Evolutionary conservation across 1,140 invertebrate genomes (phyloP).

Genomic region (Macrocentrus cingulum): DNA sequence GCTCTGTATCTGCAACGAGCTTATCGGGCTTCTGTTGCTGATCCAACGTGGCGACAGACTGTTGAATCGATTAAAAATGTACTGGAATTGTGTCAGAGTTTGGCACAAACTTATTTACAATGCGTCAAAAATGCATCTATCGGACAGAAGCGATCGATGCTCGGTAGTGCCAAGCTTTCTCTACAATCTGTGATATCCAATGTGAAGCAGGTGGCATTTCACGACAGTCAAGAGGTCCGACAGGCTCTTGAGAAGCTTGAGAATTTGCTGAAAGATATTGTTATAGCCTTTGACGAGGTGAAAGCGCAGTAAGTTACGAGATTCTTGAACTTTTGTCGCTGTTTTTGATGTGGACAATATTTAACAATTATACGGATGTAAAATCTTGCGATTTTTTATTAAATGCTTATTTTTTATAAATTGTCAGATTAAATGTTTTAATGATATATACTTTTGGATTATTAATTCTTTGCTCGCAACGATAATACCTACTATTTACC

Average conservation of each 20-base stretch:
- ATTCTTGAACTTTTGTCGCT: too few relatives aligned
- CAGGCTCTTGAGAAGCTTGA: slow-evolving; percentile 42
- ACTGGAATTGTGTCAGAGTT: slow-evolving; percentile 54
- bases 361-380: too few relatives aligned
- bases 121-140: slow-evolving; percentile 40
- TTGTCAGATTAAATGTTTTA: too few relatives aligned
- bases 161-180: slow-evolving; percentile 65
- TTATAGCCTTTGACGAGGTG: too few relatives aligned
- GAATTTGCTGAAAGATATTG: slow-evolving; percentile 12
- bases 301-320: too few relatives aligned
- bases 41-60: slow-evolving; percentile 66
- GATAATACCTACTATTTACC: too few relatives aligned
- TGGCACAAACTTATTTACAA: slow-evolving; percentile 50
- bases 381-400: too few relatives aligned
- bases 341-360: too few relatives aligned
- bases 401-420: too few relatives aligned
- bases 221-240: slow-evolving; percentile 43
- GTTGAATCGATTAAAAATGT: slow-evolving; percentile 54
- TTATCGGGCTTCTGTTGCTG: slow-evolving; percentile 61
- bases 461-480: too few relatives aligned
- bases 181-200: slow-evolving; percentile 61
- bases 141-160: slow-evolving; percentile 52
- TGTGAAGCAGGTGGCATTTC: slow-evolving; percentile 57
- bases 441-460: too few relatives aligned
- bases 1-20: slow-evolving; percentile 67